phyloP scores from a whole-genome alignment of 2,113 vertebrate species.

The Hemiprocne comata region DNA sequence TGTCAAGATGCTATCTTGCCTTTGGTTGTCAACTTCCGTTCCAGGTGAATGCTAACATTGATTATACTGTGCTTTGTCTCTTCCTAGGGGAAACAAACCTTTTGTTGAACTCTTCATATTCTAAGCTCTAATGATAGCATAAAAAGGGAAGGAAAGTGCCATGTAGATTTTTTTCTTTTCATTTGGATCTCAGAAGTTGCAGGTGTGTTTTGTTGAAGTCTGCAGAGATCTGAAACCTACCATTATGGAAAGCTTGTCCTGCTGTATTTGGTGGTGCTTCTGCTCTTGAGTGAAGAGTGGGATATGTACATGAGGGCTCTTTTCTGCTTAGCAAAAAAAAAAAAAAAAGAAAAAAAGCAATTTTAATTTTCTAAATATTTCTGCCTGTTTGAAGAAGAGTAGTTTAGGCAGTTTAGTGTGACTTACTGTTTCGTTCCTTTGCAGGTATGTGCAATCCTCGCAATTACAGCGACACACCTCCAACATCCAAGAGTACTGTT shows the following conservation, averaged over 20 bases:
- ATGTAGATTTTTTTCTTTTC: neutral
- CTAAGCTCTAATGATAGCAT: neutral
- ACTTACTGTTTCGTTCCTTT: neutral
- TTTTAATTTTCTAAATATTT: neutral
- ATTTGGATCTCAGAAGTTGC: neutral
- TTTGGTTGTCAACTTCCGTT: neutral
- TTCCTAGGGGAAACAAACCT: neutral
- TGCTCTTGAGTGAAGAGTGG: neutral
- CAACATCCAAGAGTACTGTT: slow-evolving; percentile 96
- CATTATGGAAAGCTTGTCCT: accelerated
- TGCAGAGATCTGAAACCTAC: neutral
- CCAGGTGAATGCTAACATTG: neutral
- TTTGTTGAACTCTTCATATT: neutral
- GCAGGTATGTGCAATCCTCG: slow-evolving; percentile 98
- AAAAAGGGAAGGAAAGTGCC: neutral
- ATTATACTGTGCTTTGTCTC: neutral
- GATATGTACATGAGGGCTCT: neutral
- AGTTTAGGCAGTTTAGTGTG: neutral
- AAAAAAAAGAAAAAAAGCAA: no score
- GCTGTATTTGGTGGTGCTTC: neutral
- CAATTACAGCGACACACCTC: slow-evolving; percentile 96
- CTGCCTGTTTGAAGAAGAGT: neutral
- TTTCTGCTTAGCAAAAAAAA: neutral
- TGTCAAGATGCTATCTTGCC: neutral
- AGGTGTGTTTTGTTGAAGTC: neutral